Evolutionary conservation across 2,888 invertebrate genomes (phyloP), one percentile per base, ranked within the genome.

Genomic region (Pyralis farinalis): DNA sequence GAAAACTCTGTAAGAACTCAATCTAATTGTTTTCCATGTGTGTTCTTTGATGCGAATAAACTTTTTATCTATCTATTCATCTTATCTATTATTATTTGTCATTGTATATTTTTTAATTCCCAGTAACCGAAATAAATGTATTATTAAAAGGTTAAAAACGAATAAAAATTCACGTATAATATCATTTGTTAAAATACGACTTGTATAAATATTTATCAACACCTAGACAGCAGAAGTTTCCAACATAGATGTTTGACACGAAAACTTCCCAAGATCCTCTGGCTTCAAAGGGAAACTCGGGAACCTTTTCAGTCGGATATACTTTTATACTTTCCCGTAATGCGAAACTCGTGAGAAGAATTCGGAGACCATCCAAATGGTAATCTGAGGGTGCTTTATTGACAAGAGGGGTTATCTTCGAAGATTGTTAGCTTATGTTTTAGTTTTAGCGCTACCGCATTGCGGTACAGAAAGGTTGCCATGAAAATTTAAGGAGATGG

Each of bases 281-380:
- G 40, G 47, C 43, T 30, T 46, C 49, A 48, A 49, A 44, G 49
- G 33, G 22, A 48, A 50, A 53, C 38, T 53, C 46, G 34, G 33
- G 16, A 28, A 37, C 21, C 34, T 35, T 40, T 40, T 25, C 25
- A 21, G 37, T 38, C 34, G 34, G 38, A 43, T 41, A 40, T 42
- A 47, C 43, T 45, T 12, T 5, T 33, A 38, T 25, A 38, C 33
- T 38, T 45, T 35, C 40, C 41, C 43, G 54, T 56, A 58, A 58
- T 51, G 46, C 37, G 54, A 58, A 52, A 55, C 55, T 58, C 58
- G 58, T 58, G 58, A 51, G 58, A 53, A 51, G 55, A 58, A 56
- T 58, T 54, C 46, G 40, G 45, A 9, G 12, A 37, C 37, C 38
- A 12, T 35, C 46, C 44, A 47, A 51, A 48, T 46, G 53, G 45